Evolutionary conservation across 2,888 invertebrate genomes (phyloP), one percentile per base, ranked within the genome.

Genomic region (Pseudococcus viburni): DNA sequence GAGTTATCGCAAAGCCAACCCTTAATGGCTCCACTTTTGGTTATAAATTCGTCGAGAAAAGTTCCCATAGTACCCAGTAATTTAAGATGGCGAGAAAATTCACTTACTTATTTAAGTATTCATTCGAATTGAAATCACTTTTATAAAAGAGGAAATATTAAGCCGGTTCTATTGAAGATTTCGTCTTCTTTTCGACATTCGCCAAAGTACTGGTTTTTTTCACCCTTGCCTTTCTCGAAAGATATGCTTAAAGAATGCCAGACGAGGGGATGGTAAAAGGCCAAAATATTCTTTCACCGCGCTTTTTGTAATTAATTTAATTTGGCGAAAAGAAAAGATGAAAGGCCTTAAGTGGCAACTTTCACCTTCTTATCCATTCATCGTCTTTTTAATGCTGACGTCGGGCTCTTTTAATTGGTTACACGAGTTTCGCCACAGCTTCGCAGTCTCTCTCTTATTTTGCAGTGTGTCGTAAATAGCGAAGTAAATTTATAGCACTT

Each of bases 41-140:
- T 73, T 46, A 17, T 39, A 48, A 64, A 46, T 68, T 86, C 85
- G 39, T 59, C 42, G 15, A 59, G 46, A 39, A 86, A 68, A 39
- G 46, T 22, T 46, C 0, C 17, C 9, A 1, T 19, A 64, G 33
- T 73, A 42, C 4, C 64, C 39, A 42, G 86, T 73, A 86, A 86
- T 86, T 86, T 86, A 86, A 86, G 48, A 73, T n/a, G 86, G 86
- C 86, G 86, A 86, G 86, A 86, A 86, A 86, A 86, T 86, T 86
- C 86, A 86, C 86, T 86, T 83, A 33, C 48, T 73, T 80, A 51
- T 64, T 64, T 39, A 68, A 86, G 86, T 86, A 86, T 86, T 86
- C 86, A n/a, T 86, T 68, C 12, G 73, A 86, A 86, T 86, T 77
- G 73, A 86, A 86, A 86, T 86, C 86, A 48, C 73, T 86, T 46